Evolutionary conservation across 1,140 invertebrate species (phyloP).

Genomic region (Zaprionus kolodkinae): DNA sequence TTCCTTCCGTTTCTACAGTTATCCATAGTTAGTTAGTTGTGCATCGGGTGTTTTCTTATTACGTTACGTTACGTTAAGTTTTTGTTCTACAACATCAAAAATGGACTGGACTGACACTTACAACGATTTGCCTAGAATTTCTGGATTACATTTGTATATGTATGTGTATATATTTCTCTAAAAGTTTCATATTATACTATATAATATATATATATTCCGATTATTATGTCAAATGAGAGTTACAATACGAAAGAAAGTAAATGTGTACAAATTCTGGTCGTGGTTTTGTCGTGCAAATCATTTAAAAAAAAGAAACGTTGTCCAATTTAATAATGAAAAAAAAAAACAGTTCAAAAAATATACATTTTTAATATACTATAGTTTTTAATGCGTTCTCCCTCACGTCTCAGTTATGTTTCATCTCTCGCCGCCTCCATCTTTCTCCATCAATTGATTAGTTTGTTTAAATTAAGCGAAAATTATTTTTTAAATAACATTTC

Average conservation of each 20-base stretch:
- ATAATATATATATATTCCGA: conserved; percentile 53
- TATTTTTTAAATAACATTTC: conserved; percentile 84
- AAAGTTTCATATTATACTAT: conserved; percentile 45
- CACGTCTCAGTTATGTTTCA: conserved; percentile 1
- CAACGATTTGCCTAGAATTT: conserved; percentile 18
- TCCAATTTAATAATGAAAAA: conserved; percentile 42
- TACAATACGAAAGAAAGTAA: neutral
- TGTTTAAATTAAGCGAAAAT: conserved; percentile 77
- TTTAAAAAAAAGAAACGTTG: neutral
- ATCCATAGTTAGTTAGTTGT: conserved; percentile 18
- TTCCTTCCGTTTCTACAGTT: conserved; percentile 3
- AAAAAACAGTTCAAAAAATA: conserved; percentile 59
- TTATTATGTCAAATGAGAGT: neutral
- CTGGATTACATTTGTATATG: conserved; percentile 16
- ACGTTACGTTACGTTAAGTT: conserved; percentile 15
- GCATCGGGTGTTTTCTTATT: conserved; percentile 37
- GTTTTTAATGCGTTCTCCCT: conserved; percentile 28
- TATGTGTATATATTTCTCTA: conserved; percentile 65
- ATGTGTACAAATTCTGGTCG: neutral
- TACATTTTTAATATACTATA: conserved; percentile 15
- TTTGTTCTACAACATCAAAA: conserved; percentile 73
- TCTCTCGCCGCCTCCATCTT: conserved; percentile 11
- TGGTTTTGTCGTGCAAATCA: neutral
- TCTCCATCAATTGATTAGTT: conserved; percentile 29
- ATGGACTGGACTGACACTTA: conserved; percentile 63